Percentiles rank a stretch among this genome's conserved stretches.
Evolutionary conservation across 1,140 invertebrate genomes (phyloP).

Genomic region (Archivesica marissinica): DNA sequence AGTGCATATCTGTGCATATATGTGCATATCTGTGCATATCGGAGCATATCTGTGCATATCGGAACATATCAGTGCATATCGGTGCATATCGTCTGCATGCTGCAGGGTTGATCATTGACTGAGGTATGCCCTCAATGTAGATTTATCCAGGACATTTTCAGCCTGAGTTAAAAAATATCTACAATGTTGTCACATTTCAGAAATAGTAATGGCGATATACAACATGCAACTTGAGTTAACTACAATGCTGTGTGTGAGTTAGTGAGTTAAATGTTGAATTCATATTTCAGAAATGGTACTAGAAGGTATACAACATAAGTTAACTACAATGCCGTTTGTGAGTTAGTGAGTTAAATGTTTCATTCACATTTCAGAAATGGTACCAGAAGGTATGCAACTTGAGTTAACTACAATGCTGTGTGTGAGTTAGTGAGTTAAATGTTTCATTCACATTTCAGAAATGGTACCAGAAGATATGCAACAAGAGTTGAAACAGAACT

Average conservation of each 20-base stretch:
- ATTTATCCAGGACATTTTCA: slow-evolving; percentile 90
- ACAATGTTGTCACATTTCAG: too few species aligned
- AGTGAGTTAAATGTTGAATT: too few species aligned
- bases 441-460: slow-evolving; percentile 70
- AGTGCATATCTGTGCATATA: too few species aligned
- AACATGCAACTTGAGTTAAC: slow-evolving; percentile 93
- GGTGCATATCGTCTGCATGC: too few species aligned
- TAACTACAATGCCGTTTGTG: slow-evolving; percentile 94
- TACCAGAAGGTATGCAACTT: slow-evolving; percentile 89
- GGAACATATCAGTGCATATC: too few species aligned
- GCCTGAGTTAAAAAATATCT: slow-evolving; percentile 91
- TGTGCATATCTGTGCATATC: too few species aligned
- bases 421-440: too few species aligned
- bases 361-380: slow-evolving; percentile 76
- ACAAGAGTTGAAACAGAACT: slow-evolving; percentile 90
- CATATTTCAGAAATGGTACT: slow-evolving; percentile 76
- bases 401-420: too few species aligned
- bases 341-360: slow-evolving; percentile 92
- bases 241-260: too few species aligned
- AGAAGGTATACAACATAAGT: slow-evolving; percentile 91
- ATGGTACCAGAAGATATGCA: slow-evolving; percentile 88
- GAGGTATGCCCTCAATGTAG: too few species aligned
- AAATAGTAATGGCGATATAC: slow-evolving; percentile 85
- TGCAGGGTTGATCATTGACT: too few species aligned
- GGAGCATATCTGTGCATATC: too few species aligned